phyloP scores from a whole-genome alignment of 2,797 vertebrate genomes.

The Okamejei kenojei region DNA sequence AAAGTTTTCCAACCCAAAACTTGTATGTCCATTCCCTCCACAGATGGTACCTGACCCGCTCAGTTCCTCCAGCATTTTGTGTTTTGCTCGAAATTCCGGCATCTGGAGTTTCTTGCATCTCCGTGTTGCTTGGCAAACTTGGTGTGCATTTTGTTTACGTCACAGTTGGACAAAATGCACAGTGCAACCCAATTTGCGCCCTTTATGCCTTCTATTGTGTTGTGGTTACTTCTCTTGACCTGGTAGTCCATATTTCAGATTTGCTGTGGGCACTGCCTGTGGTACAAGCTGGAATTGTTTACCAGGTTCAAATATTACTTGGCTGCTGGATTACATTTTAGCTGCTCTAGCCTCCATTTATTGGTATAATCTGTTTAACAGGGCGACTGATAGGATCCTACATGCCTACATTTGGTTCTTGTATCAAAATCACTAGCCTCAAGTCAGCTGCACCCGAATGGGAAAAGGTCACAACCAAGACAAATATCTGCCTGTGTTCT shows the following conservation, averaged over 20 bases:
- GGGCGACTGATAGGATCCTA: neutral
- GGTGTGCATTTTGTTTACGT: neutral
- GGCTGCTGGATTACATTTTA: slow-evolving; percentile 1
- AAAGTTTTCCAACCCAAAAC: too few species aligned
- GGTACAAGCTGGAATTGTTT: neutral
- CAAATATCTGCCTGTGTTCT: slow-evolving; percentile 12
- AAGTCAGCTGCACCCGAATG: neutral
- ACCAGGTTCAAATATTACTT: neutral
- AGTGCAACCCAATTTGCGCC: neutral
- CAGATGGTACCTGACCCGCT: too few species aligned
- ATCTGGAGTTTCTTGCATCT: too few species aligned
- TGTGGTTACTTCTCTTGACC: neutral
- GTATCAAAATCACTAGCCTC: neutral
- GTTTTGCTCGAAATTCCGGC: too few species aligned
- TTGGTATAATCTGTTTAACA: neutral
- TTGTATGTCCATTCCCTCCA: too few species aligned
- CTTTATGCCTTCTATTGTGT: neutral
- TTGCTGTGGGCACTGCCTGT: neutral
- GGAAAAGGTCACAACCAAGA: neutral
- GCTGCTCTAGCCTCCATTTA: neutral
- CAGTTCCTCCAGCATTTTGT: too few species aligned
- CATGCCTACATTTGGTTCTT: neutral
- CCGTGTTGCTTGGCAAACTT: too few species aligned
- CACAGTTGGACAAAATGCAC: neutral
- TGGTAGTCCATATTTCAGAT: neutral